Conservation (phyloP, 2,113 vertebrate genomes). For the Anhinga rufa region DNA sequence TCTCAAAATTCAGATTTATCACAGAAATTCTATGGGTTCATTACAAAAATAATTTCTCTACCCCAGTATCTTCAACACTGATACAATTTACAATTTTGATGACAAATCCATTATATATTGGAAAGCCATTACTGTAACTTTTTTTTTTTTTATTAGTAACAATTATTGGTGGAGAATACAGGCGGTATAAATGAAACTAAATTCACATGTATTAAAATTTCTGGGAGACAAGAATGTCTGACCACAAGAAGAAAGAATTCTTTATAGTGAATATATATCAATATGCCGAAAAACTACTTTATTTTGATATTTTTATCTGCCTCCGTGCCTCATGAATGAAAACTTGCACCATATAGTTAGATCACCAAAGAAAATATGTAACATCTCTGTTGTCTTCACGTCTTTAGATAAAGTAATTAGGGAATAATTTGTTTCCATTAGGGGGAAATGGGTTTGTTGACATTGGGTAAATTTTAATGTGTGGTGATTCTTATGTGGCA, state of each 20-base stretch:
- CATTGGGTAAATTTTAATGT: neutral
- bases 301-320: neutral
- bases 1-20: neutral
- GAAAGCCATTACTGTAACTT: neutral
- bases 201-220: neutral
- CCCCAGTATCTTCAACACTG: neutral
- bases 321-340: neutral
- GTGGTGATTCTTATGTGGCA: neutral
- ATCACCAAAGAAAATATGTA: neutral
- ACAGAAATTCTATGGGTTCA: neutral
- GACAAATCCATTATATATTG: neutral
- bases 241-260: neutral
- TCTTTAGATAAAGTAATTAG: neutral
- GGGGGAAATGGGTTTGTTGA: neutral
- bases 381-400: neutral
- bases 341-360: neutral
- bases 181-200: neutral
- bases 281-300: neutral
- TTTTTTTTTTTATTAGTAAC: neutral
- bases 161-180: neutral
- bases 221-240: neutral
- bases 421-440: neutral
- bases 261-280: neutral
- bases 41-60: neutral
- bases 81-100: neutral